Evolutionary conservation across 2,888 invertebrate genomes (phyloP), one percentile per base, ranked within the genome.

Genomic region (Rhagium mordax): DNA sequence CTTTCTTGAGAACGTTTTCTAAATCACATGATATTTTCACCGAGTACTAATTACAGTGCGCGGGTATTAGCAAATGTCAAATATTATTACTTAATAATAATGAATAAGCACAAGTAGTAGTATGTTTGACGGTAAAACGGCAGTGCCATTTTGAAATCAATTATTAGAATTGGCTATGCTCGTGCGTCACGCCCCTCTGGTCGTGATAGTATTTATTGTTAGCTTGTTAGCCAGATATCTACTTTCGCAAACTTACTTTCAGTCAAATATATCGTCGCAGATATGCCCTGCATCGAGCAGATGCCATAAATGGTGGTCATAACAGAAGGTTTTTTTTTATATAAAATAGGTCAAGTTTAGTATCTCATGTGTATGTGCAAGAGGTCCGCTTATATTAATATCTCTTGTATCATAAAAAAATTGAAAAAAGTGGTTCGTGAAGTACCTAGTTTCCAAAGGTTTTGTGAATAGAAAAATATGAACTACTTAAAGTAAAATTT

Each of bases 141-240:
- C 71, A 71, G 71, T 71, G 60, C 75, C 81, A 81, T 84, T 84
- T 83, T 80, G 79, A 82, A 83, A 84, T 84, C 84, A 83, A 83
- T 84, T 84, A 83, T 80, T 74, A 78, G 82, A 79, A 81, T 81
- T 80, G 78, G 81, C 73, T 79, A 80, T 83, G 79, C 77, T 84
- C 85, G 85, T 84, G 85, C 80, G 83, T 83, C 84, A 85, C 85
- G 85, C 84, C 85, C 81, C 78, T 78, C 71, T 59, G 71, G 70
- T 84, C 84, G 83, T 84, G 84, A 84, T 83, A 79, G 77, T 75
- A 84, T 85, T 84, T 75, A 84, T 85, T 84, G 84, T 84, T 83
- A 79, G 82, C 79, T 83, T 81, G 82, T 84, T 82, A 81, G 68
- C 76, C 74, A 65, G 74, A 61, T 72, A 70, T 76, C 75, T 78